Evolutionary conservation across 2,888 invertebrate genomes (phyloP).

Genomic region (Lymantria monacha): DNA sequence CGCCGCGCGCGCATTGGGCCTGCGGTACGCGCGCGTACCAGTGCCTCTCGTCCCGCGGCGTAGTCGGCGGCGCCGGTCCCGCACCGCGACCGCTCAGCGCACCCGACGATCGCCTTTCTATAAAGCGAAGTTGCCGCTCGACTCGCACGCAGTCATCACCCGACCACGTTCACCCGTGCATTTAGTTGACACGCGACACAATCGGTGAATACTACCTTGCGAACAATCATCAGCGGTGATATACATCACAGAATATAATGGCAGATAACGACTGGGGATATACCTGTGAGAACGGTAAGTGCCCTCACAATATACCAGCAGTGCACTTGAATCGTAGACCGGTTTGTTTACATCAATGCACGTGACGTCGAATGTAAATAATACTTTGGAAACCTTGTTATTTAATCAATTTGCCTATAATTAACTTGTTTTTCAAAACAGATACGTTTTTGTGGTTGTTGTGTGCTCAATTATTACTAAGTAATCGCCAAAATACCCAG

Average conservation of each 20-base stretch:
- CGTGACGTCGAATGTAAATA: conserved; percentile 65
- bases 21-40: conserved; percentile 51
- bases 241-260: conserved; percentile 51
- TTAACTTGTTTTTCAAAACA: conserved; percentile 2
- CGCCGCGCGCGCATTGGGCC: conserved; percentile 53
- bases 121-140: conserved; percentile 64
- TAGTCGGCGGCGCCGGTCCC: conserved; percentile 29
- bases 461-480: not conserved
- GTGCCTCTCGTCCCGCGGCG: conserved; percentile 37
- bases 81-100: conserved; percentile 46
- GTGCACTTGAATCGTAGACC: conserved; percentile 49
- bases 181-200: conserved; percentile 57
- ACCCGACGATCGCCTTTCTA: conserved; percentile 48
- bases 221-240: conserved; percentile 38
- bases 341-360: conserved; percentile 78
- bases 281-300: conserved; percentile 83
- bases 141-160: conserved; percentile 73
- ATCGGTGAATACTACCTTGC: conserved; percentile 17
- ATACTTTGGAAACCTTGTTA: conserved; percentile 28
- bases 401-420: not conserved
- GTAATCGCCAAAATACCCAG: not conserved
- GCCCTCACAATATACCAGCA: conserved; percentile 32
- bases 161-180: conserved; percentile 66
- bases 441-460: not conserved
- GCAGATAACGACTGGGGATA: conserved; percentile 83